Evolutionary conservation across 1,140 invertebrate genomes (phyloP), one percentile per base, ranked within the genome.

Genomic region (Caenorhabditis brenneri): DNA sequence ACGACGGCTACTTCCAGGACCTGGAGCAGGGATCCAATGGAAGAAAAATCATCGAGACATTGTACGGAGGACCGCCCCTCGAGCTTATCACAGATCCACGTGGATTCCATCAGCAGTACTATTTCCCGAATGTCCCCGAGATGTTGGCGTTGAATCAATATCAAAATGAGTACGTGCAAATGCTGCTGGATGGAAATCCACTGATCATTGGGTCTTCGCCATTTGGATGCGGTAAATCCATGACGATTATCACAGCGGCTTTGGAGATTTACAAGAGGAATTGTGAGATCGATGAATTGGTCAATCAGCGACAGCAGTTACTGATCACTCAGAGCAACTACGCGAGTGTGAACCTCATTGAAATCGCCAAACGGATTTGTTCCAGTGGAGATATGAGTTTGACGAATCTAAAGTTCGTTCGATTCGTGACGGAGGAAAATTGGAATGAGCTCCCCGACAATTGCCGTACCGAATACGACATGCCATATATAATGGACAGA

Each of bases 211-310:
- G 65, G 9, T 74, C 65, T 9, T 39, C 65, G 22, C 65, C 65
- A 31, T 74, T 74, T 36, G 65, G 65, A 42, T 74, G 65, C 46
- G 65, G 65, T 12, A 74, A 74, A 24, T 74, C 65, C 4, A 74
- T 74, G 65, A 74, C 65, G 10, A 74, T 74, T 15, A 74, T 74
- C 65, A 74, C 65, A 2, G 65, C 65, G 36, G 65, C 65, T 46
- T 15, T 74, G 1, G 65, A 74, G 29, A 42, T 74, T 27, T 74
- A 42, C n/a, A 42, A 42, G n/a, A n/a, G 33, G 31, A 65, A 65
- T n/a, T 33, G 31, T 9, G 58, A 65, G 31, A 39, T 5, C 3
- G 12, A 65, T n/a, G 10, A 19, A 19, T 10, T 65, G 29, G 2
- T 24, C 12, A 74, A 74, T 19, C n/a, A 65, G 4, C 12, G 29